These are phyloP conservation scores for Cryptoprocta ferox DNA, from an alignment of 2,797 vertebrate species.

Conservation along the genomic window DNA sequence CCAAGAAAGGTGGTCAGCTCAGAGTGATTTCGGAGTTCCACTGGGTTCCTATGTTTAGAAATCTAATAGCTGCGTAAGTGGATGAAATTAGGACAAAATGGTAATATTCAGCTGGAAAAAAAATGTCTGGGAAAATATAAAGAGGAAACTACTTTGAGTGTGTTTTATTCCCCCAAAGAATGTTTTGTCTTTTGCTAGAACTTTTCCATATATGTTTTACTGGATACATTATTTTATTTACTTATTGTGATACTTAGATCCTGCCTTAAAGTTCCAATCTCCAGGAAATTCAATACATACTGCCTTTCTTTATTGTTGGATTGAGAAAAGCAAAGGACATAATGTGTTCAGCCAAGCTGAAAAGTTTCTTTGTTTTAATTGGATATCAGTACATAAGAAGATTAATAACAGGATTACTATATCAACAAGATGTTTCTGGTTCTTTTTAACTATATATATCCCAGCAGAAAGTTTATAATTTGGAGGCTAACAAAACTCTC, in stretches of 20 bases:
- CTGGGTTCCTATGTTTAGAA: not conserved
- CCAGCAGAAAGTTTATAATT: not conserved
- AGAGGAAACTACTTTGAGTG: not conserved
- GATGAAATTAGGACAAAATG: not conserved
- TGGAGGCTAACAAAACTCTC: not conserved
- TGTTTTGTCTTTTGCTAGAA: not conserved
- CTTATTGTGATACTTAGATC: not conserved
- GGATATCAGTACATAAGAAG: not conserved
- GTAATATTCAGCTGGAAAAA: not conserved
- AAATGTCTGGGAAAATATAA: not conserved
- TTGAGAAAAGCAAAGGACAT: constrained; percentile 10
- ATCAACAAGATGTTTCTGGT: not conserved
- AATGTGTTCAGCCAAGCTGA: not conserved
- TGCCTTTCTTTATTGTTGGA: not conserved
- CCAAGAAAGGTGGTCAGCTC: not conserved
- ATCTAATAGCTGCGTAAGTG: not conserved
- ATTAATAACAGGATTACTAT: not conserved
- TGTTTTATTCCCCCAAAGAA: not conserved
- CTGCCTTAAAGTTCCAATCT: constrained; percentile 4
- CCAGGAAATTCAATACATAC: not conserved
- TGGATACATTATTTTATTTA: not conserved
- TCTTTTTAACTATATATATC: not conserved
- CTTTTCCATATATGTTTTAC: not conserved
- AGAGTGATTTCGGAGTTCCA: not conserved
- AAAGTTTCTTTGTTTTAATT: constrained; percentile 3